These are phyloP conservation scores for Nixonia krombeini DNA, from an alignment of 1,140 invertebrate genomes.

Conservation along the genomic window DNA sequence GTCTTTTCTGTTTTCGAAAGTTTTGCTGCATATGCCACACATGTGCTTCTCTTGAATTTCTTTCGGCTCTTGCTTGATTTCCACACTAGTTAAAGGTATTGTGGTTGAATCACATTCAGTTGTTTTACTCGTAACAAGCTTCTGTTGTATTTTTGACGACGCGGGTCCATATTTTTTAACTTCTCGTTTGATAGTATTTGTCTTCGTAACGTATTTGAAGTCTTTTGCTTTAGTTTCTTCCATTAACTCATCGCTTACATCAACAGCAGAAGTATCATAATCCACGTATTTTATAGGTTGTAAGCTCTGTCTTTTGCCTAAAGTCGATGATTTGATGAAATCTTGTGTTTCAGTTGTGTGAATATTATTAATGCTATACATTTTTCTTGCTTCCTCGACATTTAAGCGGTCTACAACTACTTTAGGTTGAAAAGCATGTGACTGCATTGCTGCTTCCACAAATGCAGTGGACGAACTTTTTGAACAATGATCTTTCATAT, in stretches of 20 bases:
- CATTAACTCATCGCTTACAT: slow-evolving; percentile 22
- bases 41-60: slow-evolving; percentile 46
- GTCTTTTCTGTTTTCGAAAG: slow-evolving; percentile 50
- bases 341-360: not conserved
- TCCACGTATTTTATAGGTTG: slow-evolving; percentile 49
- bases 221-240: not conserved
- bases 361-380: slow-evolving; percentile 46
- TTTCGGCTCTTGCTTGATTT: slow-evolving; percentile 9
- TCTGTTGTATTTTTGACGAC: not conserved
- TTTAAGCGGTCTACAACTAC: slow-evolving; percentile 56
- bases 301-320: slow-evolving; percentile 42
- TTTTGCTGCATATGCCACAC: slow-evolving; percentile 56
- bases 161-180: slow-evolving; percentile 19
- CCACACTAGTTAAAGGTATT: too few relatives aligned
- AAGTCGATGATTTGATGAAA: not conserved
- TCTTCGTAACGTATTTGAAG: slow-evolving; percentile 2
- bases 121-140: not conserved
- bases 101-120: slow-evolving; percentile 9
- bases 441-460: slow-evolving; percentile 51
- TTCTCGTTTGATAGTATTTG: not conserved
- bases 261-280: slow-evolving; percentile 42
- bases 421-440: slow-evolving; percentile 62
- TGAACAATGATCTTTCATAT: not conserved
- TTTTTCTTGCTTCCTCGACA: slow-evolving; percentile 33
- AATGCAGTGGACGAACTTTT: slow-evolving; percentile 50